Conservation (phyloP, 2,797 vertebrate genomes). For the Alfaro cultratus region DNA sequence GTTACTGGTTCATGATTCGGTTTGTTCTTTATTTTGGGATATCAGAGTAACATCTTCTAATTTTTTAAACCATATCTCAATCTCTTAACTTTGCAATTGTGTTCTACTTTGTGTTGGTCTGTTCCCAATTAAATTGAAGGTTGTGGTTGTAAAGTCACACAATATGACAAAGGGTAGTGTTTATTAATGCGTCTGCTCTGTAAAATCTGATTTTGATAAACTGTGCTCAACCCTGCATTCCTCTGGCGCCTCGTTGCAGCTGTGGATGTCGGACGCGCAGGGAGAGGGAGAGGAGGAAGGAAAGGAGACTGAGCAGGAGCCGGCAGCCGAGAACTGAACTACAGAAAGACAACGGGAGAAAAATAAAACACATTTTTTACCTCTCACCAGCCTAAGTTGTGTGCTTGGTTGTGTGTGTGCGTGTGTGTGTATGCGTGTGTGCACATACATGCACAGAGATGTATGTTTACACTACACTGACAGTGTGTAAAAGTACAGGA, state of each 20-base stretch:
- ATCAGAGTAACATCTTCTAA: too few relatives aligned
- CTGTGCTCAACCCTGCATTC: constrained; percentile 4
- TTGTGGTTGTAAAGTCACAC: neutral
- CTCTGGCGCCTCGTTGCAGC: constrained; percentile 72
- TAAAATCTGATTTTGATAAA: neutral
- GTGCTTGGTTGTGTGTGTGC: constrained; percentile 67
- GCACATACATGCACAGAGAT: constrained; percentile 69
- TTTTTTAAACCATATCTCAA: too few relatives aligned
- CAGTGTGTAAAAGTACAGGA: constrained; percentile 68
- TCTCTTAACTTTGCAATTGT: too few relatives aligned
- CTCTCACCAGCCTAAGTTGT: constrained; percentile 81
- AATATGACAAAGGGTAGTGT: neutral
- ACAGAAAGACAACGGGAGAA: constrained; percentile 8
- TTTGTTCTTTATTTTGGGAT: too few relatives aligned
- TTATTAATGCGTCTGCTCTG: neutral
- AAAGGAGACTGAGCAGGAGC: constrained; percentile 86
- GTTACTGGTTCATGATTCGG: too few relatives aligned
- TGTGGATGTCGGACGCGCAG: constrained; percentile 94
- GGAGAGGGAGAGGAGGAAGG: constrained; percentile 82
- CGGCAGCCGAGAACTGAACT: constrained; percentile 86
- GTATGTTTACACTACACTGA: constrained; percentile 76
- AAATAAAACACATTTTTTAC: constrained; percentile 64
- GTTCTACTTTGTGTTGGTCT: neutral
- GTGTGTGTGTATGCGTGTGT: constrained; percentile 63
- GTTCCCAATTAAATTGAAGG: neutral